phyloP scores from a whole-genome alignment of 2,113 vertebrate genomes.

The Ornithorhynchus anatinus region DNA sequence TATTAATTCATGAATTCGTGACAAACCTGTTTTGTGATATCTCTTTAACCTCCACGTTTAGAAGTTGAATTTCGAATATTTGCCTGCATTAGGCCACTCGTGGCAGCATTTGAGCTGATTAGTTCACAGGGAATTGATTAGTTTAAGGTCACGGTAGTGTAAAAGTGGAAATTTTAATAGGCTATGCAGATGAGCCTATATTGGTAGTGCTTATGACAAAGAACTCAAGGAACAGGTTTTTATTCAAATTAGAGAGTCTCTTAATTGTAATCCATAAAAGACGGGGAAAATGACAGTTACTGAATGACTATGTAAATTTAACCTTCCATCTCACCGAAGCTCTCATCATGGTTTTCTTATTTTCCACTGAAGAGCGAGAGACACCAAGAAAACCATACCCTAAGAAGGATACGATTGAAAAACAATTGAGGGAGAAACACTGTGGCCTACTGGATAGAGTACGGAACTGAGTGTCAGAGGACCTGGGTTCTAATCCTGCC shows the following conservation, averaged over 20 bases:
- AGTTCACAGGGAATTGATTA: conserved; percentile 65
- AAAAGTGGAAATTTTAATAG: conserved; percentile 59
- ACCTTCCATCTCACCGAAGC: conserved; percentile 14
- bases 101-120: conserved; percentile 65
- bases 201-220: conserved; percentile 36
- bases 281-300: not conserved
- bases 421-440: too few species aligned
- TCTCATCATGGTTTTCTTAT: not conserved
- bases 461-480: too few species aligned
- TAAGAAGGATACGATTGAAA: not conserved
- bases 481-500: too few species aligned
- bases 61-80: conserved; percentile 68
- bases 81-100: conserved; percentile 63
- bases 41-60: conserved; percentile 60
- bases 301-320: conserved; percentile 53
- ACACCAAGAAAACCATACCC: not conserved
- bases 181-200: conserved; percentile 55
- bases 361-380: conserved; percentile 10
- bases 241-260: conserved; percentile 46
- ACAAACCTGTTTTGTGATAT: conserved; percentile 51
- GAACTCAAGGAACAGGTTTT: conserved; percentile 53
- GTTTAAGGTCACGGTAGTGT: conserved; percentile 38
- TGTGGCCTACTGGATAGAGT: too few species aligned
- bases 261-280: conserved; percentile 44
- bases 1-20: conserved; percentile 59